Base-by-base conservation (phyloP, 2,113 vertebrate species). In the Hippolais icterina region DNA sequence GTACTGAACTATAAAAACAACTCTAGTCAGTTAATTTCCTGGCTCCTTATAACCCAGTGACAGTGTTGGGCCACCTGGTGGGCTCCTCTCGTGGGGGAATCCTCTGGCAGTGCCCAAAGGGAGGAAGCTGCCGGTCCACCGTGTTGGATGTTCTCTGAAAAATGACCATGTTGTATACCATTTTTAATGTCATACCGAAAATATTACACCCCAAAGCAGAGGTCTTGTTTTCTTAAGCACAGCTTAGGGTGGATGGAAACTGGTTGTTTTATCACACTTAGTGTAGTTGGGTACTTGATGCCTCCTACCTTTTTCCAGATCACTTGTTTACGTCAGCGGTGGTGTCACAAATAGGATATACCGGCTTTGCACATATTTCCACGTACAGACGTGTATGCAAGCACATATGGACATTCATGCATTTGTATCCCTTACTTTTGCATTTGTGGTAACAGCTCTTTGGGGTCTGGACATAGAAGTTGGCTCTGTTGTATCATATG, bases 311-410 rank as follows among this genome's bases (percentile, higher is more conserved):
- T 33, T 65, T 93, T 69, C 75, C 39, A 22, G 79, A 54, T 50
- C 25, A 2, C 15, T 81, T 59, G 24, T 79, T 71, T 54, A 61
- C 1, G 0, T 80, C 50, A 49, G 50, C 1, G 0, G 23, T 31
- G 44, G 21, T 50, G 47, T 76, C 78, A 28, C 35, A 57, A 25
- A 50, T 54, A 33, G 71, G 35, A 15, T 82, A 15, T 33, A 47
- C 18, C 28, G 49, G 27, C 15, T 25, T 57, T 31, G 28, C 22
- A 29, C 4, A 0, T 42, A 31, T 60, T 61, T 83, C 42, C 29
- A 29, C 0, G 0, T 60, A 59, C 15, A 11, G n/a, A 15, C 0
- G 0, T 6, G 19, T 63, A 6, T 46, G 42, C 44, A 69, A 44
- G 39, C 50, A 24, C 2, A 1, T 65, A 29, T 6, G 60, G 70